Evolutionary conservation across 2,888 invertebrate species (phyloP), one percentile per base, ranked within the genome.

Genomic region (Agriotes lineatus): DNA sequence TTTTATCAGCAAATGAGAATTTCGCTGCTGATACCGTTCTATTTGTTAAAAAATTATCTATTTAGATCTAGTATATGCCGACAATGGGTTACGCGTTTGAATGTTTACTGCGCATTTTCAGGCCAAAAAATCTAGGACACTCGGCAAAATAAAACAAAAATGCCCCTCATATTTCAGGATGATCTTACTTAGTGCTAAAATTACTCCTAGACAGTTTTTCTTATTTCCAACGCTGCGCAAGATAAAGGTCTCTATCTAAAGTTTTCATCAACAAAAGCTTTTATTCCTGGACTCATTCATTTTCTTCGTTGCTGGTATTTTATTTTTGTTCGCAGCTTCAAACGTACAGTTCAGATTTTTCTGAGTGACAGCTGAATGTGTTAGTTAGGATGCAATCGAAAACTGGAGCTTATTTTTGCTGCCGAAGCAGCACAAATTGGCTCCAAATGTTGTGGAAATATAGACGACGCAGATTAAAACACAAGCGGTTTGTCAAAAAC

Each of bases 311-410:
- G 7, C 42, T 48, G 48, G 48, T 48, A 48, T 48, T 48, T 42
- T 25, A 42, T 57, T 57, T 57, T 57, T 42, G 39, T 57, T 42
- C 42, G 10, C 14, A 39, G 42, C 57, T 57, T 57, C 57, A 57
- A 57, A 57, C 19, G 45, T 45, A 42, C 25, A 18, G 59, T 45
- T 59, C 59, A 45, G 59, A 59, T 61, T 61, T 59, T 44, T 52
- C 52, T 52, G 37, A 61, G 61, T 61, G 61, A 61, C 61, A 48
- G 61, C 50, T 61, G 50, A 60, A 60, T 45, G 44, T 60, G 45
- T 44, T 45, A 30, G 59, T 60, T 60, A 60, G 45, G 45, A 60
- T 48, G 39, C 39, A 57, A 22, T 48, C 48, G 12, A 20, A 30
- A 57, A 20, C 42, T 20, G 57, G 57, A 22, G 42, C 42, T 57